Evolutionary conservation across 1,140 invertebrate genomes (phyloP), one percentile per base, ranked within the genome.

Genomic region (Caerostris darwini): DNA sequence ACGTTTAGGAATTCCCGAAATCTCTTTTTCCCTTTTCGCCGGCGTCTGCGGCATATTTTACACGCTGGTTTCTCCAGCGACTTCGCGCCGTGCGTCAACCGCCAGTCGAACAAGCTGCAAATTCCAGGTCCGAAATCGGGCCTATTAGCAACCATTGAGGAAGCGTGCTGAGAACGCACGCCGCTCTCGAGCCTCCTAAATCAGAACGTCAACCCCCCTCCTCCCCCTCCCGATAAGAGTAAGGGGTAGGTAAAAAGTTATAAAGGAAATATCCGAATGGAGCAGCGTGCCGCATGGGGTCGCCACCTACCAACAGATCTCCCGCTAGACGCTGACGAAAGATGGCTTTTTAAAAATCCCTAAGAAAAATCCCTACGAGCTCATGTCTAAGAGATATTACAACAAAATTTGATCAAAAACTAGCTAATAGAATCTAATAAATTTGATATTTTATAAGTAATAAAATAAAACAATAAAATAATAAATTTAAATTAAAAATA

Each of bases 151-250:
- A 19, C 82, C 56, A 85, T 59, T 85, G 82, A 8, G 86, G 61
- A 64, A 3, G 86, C 58, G 59, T 61, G 86, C 86, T 88, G 86
- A 7, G 82, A 85, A 10, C 86, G 86, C 58, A 67, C 86, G 86
- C 86, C 86, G 86, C 86, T 64, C 58, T 53, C 58, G 86, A 59
- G 19, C 61, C 58, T 64, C 86, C 50, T 88, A 88, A 88, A 88
- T 88, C 61, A 88, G 12, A 19, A 7, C 50, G 12, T 7, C 34
- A 34, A 0, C 54, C 34, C 59, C n/a, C n/a, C 14, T 81, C 53
- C 53, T 34, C 71, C n/a, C 7, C 71, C 10, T 4, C 1, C n/a
- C 7, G 71, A 67, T 12, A 67, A 7, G 71, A 53, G 17, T 10
- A 57, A 85, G 17, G 19, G 10, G 10, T 5, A 14, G 64, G n/a